Base-by-base conservation (phyloP, 2,888 invertebrate species). In the Cheilosia soror region DNA sequence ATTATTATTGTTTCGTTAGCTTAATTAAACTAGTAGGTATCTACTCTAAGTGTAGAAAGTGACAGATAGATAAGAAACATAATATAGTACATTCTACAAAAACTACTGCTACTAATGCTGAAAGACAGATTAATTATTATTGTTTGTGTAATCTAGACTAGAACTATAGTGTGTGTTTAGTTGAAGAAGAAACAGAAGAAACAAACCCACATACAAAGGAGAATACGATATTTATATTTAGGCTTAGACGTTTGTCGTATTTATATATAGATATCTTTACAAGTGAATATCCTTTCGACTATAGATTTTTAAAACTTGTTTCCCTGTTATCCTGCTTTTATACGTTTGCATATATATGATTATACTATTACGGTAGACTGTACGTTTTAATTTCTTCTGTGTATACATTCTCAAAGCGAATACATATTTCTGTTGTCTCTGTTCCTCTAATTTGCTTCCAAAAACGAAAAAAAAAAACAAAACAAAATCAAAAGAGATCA, bases 371-470 rank as follows among this genome's bases (percentile, higher is more conserved):
- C 20, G 37, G 66, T 69, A 57, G 68, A 55, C 53, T 27, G 11
- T 20, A 5, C 33, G 20, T 44, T 69, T 42, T 33, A 20, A 31
- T 40, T 31, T 58, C 40, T 27, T 42, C 53, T 62, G 47, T 71
- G 44, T 69, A 57, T 58, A 82, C 77, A 33, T 7, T 57, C 15
- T 42, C 71, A 40, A 53, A 68, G 44, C 57, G 29, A 73, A 71
- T 55, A 15, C 49, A 29, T 58, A 44, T 47, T 40, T 42, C 42
- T 37, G 58, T 55, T 80, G 63, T 7, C 51, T 75, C 68, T 63
- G 65, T 73, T 83, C 55, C 66, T 60, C 27, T 87, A 63, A 75
- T 83, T 83, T 84, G 77, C 78, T 82, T 72, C 83, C 81, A 72
- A 87, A 77, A 51, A 31, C 15, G 31, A 33, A 29, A 71, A 27